These are phyloP conservation scores for Lerema accius DNA, from an alignment of 1,140 invertebrate genomes.

Conservation along the genomic window DNA sequence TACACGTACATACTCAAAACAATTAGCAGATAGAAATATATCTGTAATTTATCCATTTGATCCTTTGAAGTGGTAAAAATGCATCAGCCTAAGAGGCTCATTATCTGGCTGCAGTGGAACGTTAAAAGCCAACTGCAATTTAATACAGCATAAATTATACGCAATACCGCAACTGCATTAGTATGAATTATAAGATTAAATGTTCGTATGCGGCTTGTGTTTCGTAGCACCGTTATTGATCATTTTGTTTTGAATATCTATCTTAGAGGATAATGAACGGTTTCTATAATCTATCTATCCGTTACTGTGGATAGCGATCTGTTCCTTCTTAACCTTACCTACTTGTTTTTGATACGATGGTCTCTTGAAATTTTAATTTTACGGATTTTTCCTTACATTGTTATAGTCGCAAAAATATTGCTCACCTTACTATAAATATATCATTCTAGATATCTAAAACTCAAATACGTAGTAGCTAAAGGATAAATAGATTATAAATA, in stretches of 20 bases:
- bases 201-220: neutral
- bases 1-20: neutral
- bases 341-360: too few species aligned
- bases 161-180: slow-evolving; percentile 18
- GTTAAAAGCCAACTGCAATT: slow-evolving; percentile 34
- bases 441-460: too few species aligned
- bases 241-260: neutral
- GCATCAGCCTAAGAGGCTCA: slow-evolving; percentile 23
- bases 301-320: neutral
- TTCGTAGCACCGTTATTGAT: neutral
- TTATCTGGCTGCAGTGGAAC: slow-evolving; percentile 20
- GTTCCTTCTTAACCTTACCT: neutral
- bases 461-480: too few species aligned
- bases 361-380: too few species aligned
- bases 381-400: too few species aligned
- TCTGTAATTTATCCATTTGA: neutral
- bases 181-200: slow-evolving; percentile 19
- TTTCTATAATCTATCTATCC: neutral
- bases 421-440: too few species aligned
- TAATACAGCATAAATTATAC: slow-evolving; percentile 26
- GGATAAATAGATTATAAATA: too few species aligned
- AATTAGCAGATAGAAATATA: neutral
- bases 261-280: neutral
- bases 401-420: too few species aligned
- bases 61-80: slow-evolving; percentile 36